A percentile compares a stretch with the other conserved stretches of the same genome.
Evolutionary conservation across 2,888 invertebrate species (phyloP).

Genomic region (Marasmarcha lunaedactyla): DNA sequence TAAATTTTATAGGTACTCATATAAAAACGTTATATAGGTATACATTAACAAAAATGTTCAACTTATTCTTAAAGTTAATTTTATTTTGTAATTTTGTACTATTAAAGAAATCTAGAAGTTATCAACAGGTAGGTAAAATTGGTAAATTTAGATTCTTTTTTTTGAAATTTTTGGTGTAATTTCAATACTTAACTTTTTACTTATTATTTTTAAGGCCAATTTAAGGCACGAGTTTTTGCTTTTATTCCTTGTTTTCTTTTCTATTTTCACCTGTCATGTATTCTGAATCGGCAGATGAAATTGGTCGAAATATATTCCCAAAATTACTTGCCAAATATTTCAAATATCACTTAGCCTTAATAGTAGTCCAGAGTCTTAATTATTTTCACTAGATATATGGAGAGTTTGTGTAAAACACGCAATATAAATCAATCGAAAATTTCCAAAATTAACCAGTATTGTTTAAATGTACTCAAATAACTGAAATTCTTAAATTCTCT

Average conservation of each 20-base stretch:
- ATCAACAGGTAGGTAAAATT: slow-evolving; percentile 64
- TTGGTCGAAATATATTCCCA: slow-evolving; percentile 59
- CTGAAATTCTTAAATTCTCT: slow-evolving; percentile 63
- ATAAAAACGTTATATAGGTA: slow-evolving; percentile 62
- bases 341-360: slow-evolving; percentile 66
- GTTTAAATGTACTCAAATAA: slow-evolving; percentile 68
- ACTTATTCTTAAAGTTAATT: slow-evolving; percentile 67
- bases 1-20: slow-evolving; percentile 46
- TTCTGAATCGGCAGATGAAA: slow-evolving; percentile 56
- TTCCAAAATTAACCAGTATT: slow-evolving; percentile 71
- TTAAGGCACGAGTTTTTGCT: slow-evolving; percentile 63
- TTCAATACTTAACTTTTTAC: slow-evolving; percentile 62
- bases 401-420: slow-evolving; percentile 65
- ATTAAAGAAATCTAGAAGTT: slow-evolving; percentile 66
- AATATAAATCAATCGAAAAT: slow-evolving; percentile 59
- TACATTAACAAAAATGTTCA: slow-evolving; percentile 61
- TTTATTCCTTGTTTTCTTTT: slow-evolving; percentile 31
- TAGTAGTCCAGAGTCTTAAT: slow-evolving; percentile 57
- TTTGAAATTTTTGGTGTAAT: slow-evolving; percentile 43
- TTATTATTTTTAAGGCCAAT: slow-evolving; percentile 68
- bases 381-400: slow-evolving; percentile 62
- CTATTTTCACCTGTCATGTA: slow-evolving; percentile 50
- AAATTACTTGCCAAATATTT: slow-evolving; percentile 50
- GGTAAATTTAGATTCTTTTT: slow-evolving; percentile 54
- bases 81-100: slow-evolving; percentile 64